Evolutionary conservation across 2,113 vertebrate species (phyloP).

Genomic region (Aplodontia rufa): DNA sequence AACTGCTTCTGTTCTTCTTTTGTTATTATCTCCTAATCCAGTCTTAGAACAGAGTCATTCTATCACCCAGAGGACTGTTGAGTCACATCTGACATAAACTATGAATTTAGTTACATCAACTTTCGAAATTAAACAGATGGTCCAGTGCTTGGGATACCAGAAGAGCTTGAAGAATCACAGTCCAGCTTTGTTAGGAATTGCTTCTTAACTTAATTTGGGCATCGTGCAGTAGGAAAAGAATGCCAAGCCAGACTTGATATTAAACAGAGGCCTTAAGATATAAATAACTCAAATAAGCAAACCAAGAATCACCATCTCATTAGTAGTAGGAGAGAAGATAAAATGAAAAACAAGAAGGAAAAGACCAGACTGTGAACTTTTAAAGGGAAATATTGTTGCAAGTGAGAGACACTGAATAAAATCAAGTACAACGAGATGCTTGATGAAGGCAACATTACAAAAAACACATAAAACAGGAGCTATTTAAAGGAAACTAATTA

Average conservation of each 20-base stretch:
- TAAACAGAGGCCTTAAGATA: slow-evolving; percentile 60
- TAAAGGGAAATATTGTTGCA: slow-evolving; percentile 52
- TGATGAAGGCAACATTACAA: background rate
- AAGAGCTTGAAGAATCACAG: slow-evolving; percentile 57
- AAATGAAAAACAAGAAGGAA: slow-evolving; percentile 52
- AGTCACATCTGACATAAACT: slow-evolving; percentile 48
- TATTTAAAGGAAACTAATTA: slow-evolving; percentile 41
- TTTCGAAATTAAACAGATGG: slow-evolving; percentile 68
- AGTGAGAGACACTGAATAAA: slow-evolving; percentile 61
- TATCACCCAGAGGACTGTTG: background rate
- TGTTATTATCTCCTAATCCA: background rate
- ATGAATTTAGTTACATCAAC: slow-evolving; percentile 45
- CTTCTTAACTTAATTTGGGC: slow-evolving; percentile 79
- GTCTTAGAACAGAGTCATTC: background rate
- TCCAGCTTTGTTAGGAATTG: slow-evolving; percentile 53
- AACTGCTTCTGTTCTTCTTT: background rate
- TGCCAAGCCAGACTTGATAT: slow-evolving; percentile 40
- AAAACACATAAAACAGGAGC: background rate
- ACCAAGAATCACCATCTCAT: slow-evolving; percentile 59
- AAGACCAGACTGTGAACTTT: slow-evolving; percentile 58
- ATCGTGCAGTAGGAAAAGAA: slow-evolving; percentile 61
- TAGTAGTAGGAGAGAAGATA: slow-evolving; percentile 63
- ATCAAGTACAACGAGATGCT: slow-evolving; percentile 52
- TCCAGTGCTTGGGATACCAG: slow-evolving; percentile 48
- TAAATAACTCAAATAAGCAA: slow-evolving; percentile 67